These are phyloP conservation scores for Cyanoderma ruficeps DNA, from an alignment of 2,113 vertebrate species.

Conservation along the genomic window DNA sequence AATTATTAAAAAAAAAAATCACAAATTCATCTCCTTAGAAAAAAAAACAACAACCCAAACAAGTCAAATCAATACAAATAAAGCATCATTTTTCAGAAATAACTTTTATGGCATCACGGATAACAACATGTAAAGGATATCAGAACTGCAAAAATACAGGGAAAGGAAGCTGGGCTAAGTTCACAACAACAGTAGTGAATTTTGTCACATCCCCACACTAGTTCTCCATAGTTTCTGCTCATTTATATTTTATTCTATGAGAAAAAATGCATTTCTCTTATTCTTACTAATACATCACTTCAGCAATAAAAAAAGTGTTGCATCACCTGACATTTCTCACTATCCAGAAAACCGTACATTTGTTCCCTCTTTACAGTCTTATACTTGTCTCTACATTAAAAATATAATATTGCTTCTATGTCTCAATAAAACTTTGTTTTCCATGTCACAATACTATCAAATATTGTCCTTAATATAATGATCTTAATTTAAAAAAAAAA, in stretches of 20 bases:
- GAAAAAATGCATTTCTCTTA: background rate
- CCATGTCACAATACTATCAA: background rate
- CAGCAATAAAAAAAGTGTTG: background rate
- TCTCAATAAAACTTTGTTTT: background rate
- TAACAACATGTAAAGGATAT: background rate
- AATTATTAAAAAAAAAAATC: background rate
- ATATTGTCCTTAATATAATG: background rate
- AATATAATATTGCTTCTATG: background rate
- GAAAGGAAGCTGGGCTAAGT: background rate
- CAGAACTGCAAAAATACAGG: background rate
- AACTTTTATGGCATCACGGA: background rate
- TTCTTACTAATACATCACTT: background rate
- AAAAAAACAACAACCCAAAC: background rate
- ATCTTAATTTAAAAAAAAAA: background rate
- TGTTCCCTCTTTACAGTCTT: background rate
- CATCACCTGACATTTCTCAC: background rate
- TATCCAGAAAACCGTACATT: background rate
- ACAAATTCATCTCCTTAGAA: background rate
- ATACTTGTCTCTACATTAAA: background rate
- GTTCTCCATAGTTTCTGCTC: background rate
- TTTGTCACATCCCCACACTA: background rate
- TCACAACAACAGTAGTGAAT: background rate
- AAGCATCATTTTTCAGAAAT: background rate
- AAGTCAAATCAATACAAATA: background rate
- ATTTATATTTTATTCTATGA: background rate